Base-by-base conservation (phyloP, 2,113 vertebrate species). In the Dolichallabes microphthalmus region DNA sequence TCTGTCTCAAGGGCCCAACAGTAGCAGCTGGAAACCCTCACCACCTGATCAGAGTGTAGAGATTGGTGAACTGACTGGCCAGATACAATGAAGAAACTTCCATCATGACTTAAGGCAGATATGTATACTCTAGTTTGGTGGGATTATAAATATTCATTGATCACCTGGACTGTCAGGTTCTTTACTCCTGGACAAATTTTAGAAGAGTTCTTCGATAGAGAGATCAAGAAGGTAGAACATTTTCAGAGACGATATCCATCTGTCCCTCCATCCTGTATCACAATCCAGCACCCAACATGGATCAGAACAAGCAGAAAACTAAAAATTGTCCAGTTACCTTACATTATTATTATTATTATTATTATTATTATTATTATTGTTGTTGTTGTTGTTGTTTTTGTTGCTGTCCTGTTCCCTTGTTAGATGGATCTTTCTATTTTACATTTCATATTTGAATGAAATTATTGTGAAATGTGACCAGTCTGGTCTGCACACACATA, bases 381-480 rank as follows among this genome's bases (percentile, higher is more conserved):
- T 75, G 19, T 30, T 52, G 2, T 14, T 52, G 17, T 17, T 77
- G 17, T 30, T 57, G 4, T 20, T 57, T 12, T 10, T 14, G 9
- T 27, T 76, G 27, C 45, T 45, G 6, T 45, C 45, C 45, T 45
- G 45, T 45, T 45, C 7, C 25, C 4, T 17, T 53, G 39, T 45
- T 80, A 45, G 19, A 6, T 80, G 58, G 17, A 63, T 17, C 12
- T 64, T 80, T 63, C 25, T 45, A 39, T 61, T 45, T 25, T 25
- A 35, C 60, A 61, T 45, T 80, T 32, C 10, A 58, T 78, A 58
- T 58, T 58, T 57, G 55, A 63, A 14, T 39, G 32, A 9, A 63
- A 61, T 45, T 63, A 80, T 80, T 61, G 32, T 80, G 58, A 80
- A 80, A 80, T 50, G 78, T 80, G 78, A 80, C 78, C 35, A 80